Evolutionary conservation across 2,113 vertebrate species (phyloP), one percentile per base, ranked within the genome.

Genomic region (Phocoena sinus): DNA sequence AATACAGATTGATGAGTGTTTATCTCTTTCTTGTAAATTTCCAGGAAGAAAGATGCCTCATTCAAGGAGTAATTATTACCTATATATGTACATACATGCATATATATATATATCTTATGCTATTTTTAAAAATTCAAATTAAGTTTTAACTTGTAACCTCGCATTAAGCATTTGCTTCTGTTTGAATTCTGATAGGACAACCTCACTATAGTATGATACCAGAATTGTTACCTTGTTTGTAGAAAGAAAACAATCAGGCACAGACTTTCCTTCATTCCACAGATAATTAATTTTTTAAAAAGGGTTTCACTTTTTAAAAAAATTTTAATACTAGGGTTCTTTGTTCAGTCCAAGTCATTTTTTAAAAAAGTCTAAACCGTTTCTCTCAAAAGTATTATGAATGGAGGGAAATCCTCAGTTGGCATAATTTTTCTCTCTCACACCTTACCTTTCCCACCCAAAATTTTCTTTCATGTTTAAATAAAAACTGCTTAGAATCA

Each of bases 11-110:
- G 79, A 97, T 97, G 86, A 97, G 47, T 95, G 74, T 95, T 97
- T 89, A 98, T 97, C 74, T 70, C 71, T 96, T 94, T 85, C 84
- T 91, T 50, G n/a, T 83, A 81, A 81, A 89, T 96, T 93, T 95
- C 31, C 36, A 82, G 85, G 41, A 93, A 97, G 67, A 26, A 83
- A 95, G 70, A 71, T 88, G 63, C 31, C 31, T 95, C 87, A 96
- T 97, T 97, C 93, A 95, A 60, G 38, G 25, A 21, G 50, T 89
- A 94, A 93, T 95, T 47, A 89, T 95, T 90, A 95, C 21, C 36
- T 97, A 84, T 82, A n/a, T 73, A 65, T 73, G 20, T 33, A 86
- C 25, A 28, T 82, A 47, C 41, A 53, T 89, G 25, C 47, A 89
- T 36, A 11, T 53, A 31, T 62, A 44, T 47, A 50, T 50, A 50